Evolutionary conservation across 2,113 vertebrate genomes (phyloP).

Genomic region (Noturus placidus): DNA sequence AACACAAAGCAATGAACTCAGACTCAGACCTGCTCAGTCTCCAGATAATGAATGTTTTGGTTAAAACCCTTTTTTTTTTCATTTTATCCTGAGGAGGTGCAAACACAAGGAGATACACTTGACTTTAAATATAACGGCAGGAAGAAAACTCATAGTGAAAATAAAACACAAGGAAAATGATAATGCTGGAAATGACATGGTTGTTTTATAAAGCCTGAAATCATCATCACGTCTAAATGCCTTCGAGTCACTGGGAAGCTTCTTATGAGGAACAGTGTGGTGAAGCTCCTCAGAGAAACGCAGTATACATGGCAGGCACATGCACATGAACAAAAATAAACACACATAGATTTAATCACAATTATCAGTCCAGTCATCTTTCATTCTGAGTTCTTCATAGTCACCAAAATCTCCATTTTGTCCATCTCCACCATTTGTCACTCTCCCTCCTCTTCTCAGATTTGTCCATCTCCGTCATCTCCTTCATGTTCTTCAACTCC

Average conservation of each 20-base stretch:
- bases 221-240: background rate
- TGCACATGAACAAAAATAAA: background rate
- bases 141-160: background rate
- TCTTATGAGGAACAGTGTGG: background rate
- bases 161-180: background rate
- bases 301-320: background rate
- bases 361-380: background rate
- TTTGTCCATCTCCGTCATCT: conserved; percentile 52
- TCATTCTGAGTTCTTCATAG: background rate
- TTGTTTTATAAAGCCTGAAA: background rate
- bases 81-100: background rate
- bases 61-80: background rate
- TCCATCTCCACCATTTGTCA: conserved; percentile 40
- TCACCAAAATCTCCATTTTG: conserved; percentile 47
- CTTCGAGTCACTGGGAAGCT: background rate
- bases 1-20: background rate
- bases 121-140: background rate
- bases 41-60: background rate
- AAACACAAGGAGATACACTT: background rate
- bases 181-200: background rate
- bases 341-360: background rate
- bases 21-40: background rate
- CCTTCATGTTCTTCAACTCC: background rate
- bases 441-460: background rate
- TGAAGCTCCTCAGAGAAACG: background rate